Conservation (phyloP, 2,797 vertebrate species). For the Pterois miles region DNA sequence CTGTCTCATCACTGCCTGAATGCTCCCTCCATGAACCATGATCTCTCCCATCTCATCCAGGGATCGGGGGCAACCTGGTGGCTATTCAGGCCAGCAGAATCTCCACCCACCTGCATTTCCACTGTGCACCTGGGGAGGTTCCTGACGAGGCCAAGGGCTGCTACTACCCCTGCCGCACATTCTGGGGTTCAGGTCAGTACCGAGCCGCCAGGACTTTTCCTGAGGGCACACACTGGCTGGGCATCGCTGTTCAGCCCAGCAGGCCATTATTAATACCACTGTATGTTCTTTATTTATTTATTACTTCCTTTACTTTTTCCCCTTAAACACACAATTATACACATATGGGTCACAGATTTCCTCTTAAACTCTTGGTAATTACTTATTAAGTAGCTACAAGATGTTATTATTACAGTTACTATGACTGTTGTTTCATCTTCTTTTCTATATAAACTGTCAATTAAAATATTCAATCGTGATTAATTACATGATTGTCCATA, state of each 20-base stretch:
- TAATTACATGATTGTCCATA: too few species aligned
- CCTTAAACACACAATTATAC: background rate
- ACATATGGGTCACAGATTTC: background rate
- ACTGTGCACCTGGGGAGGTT: slow-evolving; percentile 91
- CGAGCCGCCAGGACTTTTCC: background rate
- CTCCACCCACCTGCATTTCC: slow-evolving; percentile 95
- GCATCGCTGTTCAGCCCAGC: background rate
- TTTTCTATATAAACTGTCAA: too few species aligned
- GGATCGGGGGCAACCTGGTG: slow-evolving; percentile 96
- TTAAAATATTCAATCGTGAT: too few species aligned
- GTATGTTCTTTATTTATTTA: too few species aligned
- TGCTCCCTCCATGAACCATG: background rate
- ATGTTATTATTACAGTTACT: background rate
- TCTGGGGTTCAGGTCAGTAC: slow-evolving; percentile 89
- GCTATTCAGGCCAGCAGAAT: slow-evolving; percentile 98
- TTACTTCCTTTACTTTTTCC: too few species aligned
- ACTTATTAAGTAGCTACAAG: background rate
- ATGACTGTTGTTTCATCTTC: too few species aligned
- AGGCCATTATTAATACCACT: background rate
- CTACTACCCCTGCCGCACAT: slow-evolving; percentile 92
- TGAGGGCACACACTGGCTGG: background rate
- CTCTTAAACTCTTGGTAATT: background rate
- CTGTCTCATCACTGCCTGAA: background rate
- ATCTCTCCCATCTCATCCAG: slow-evolving; percentile 69
- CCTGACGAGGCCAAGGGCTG: slow-evolving; percentile 92